Evolutionary conservation across 2,797 vertebrate species (phyloP), one percentile per base, ranked within the genome.

Genomic region (Tachyglossus aculeatus): DNA sequence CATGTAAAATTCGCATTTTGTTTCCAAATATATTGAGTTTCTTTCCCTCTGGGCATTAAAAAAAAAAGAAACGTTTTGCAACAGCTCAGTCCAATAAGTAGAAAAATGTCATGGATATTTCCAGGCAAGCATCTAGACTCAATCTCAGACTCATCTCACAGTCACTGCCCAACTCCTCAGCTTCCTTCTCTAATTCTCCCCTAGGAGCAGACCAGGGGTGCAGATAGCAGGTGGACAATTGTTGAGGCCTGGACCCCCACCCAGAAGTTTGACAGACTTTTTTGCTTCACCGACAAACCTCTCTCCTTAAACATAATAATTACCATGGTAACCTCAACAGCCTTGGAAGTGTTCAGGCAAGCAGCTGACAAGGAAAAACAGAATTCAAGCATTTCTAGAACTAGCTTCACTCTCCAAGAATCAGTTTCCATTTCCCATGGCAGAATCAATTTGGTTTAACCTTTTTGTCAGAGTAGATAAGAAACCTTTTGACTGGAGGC

Each of bases 241-340:
- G n/a, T n/a, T n/a, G n/a, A n/a, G n/a, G n/a, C n/a, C n/a, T n/a
- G n/a, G n/a, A n/a, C n/a, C n/a, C n/a, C n/a, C n/a, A n/a, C n/a
- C n/a, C n/a, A 43, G 75, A 82, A 74, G 9, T 70, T 65, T 71
- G 19, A 21, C 64, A 56, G 25, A 8, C 1, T 34, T 79, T 78
- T 81, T 71, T 59, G 67, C 67, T 75, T 75, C 67, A 67, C 24
- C 77, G 83, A 68, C 62, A 81, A 63, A 21, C 33, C 56, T 82
- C 51, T 84, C 65, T 6, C 48, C 67, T 88, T 74, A 74, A 74
- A 72, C 81, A 71, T 71, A 81, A 81, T 77, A 82, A 86, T 70
- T 58, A 70, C 80, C 65, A 71, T 80, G 65, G 85, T 80, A 85
- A 56, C 78, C 31, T 34, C 80, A 80, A 51, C 6, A 81, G 37